Base-by-base conservation (phyloP, 2,113 vertebrate genomes). In the Halcyon malimbica region DNA sequence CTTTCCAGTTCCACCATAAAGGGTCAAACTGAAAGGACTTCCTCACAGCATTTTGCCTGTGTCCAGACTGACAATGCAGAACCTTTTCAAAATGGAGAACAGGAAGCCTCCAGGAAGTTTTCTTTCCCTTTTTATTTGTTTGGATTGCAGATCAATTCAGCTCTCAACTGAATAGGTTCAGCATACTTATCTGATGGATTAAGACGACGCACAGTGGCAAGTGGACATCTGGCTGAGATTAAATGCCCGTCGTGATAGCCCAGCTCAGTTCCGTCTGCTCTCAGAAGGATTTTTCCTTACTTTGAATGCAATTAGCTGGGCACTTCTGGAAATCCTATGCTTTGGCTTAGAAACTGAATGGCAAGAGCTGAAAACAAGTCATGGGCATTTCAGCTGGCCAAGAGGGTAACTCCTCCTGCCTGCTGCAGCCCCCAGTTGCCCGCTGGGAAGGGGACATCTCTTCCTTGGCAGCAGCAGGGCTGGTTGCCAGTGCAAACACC, bases 11-110 rank as follows among this genome's bases (percentile, higher is more conserved):
- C 64, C 48, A 90, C 39, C 20, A 51, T 92, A 74, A 95, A 70
- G 16, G 51, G 23, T 74, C 56, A 39, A 69, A 77, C 51, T 48
- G 65, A 60, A 89, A 94, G 35, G 70, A 48, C 26, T 26, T 79
- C 90, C 42, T 63, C 76, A 51, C 42, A 80, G 63, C 23, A 42
- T 42, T 90, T 42, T 75, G 67, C 53, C 69, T 83, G 78, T 83
- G 81, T 77, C 28, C 28, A 59, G 84, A 73, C 85, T 89, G 21
- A 75, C 69, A 87, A 87, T 53, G 60, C 42, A 89, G 35, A 89
- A 92, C 78, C 25, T 13, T 86, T 92, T 94, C 83, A 84, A 83
- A 96, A 94, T 17, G 57, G 48, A 78, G 79, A 86, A 29, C 71
- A 48, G n/a, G 64, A 94, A 95, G 78, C 35, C 39, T 68, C 17